These are phyloP conservation scores for Drosophila mayaguana DNA, from an alignment of 2,888 invertebrate genomes.

Conservation along the genomic window DNA sequence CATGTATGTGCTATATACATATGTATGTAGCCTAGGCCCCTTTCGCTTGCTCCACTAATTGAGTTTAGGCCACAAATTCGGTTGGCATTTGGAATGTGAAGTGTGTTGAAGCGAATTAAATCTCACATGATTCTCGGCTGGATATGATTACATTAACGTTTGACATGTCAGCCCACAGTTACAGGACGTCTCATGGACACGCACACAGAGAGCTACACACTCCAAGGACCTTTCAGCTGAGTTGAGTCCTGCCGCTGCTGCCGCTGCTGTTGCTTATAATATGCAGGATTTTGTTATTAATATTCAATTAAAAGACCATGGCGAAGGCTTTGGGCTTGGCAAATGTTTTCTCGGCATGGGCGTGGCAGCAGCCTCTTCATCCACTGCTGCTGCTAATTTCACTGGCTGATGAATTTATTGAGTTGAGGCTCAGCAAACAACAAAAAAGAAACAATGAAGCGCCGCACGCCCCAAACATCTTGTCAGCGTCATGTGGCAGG, in stretches of 20 bases:
- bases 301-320: slow-evolving; percentile 72
- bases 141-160: slow-evolving; percentile 66
- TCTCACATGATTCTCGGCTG: slow-evolving; percentile 20
- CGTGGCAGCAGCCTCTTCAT: not conserved
- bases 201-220: not conserved
- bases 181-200: slow-evolving; percentile 25
- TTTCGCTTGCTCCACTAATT: slow-evolving; percentile 6
- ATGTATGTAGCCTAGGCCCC: not conserved
- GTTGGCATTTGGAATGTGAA: slow-evolving; percentile 29
- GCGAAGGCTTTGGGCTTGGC: slow-evolving; percentile 6
- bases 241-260: slow-evolving; percentile 18
- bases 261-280: slow-evolving; percentile 46
- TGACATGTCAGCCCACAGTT: slow-evolving; percentile 45
- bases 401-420: slow-evolving; percentile 59
- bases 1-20: not conserved
- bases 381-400: slow-evolving; percentile 30
- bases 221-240: slow-evolving; percentile 15
- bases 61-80: slow-evolving; percentile 20
- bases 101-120: slow-evolving; percentile 26
- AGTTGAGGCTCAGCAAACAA: slow-evolving; percentile 34
- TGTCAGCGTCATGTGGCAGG: slow-evolving; percentile 55
- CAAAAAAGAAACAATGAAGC: not conserved
- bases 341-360: not conserved
- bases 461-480: slow-evolving; percentile 29
- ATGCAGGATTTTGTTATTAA: slow-evolving; percentile 79